phyloP scores from a whole-genome alignment of 2,797 vertebrate genomes.

The Phoebastria nigripes region DNA sequence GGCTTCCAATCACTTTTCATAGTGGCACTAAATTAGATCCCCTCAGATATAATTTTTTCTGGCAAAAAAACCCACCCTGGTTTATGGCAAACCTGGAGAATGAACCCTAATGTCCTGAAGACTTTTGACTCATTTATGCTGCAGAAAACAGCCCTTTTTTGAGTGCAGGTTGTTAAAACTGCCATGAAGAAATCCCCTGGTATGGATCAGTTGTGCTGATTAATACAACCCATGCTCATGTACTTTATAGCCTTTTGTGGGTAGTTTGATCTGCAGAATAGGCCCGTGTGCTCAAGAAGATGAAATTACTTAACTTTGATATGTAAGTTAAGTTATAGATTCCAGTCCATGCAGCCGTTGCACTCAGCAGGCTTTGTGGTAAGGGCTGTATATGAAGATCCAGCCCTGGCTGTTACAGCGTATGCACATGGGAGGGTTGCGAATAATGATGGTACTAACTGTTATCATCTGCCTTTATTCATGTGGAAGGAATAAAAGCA shows the following conservation, averaged over 20 bases:
- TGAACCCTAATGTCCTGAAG: neutral
- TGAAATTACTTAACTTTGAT: neutral
- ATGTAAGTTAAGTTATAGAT: neutral
- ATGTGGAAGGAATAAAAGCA: neutral
- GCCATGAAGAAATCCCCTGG: neutral
- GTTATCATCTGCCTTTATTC: neutral
- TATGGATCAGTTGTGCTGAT: neutral
- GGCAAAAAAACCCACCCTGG: neutral
- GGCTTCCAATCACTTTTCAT: neutral
- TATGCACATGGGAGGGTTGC: neutral
- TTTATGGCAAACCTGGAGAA: neutral
- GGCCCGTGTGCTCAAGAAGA: neutral
- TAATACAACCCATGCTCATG: neutral
- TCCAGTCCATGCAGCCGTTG: neutral
- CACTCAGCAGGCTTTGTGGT: neutral
- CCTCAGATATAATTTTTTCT: neutral
- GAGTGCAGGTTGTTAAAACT: neutral
- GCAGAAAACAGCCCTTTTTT: neutral
- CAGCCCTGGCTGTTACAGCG: neutral
- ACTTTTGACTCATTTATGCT: neutral
- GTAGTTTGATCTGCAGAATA: neutral
- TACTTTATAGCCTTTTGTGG: neutral
- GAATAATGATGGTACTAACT: neutral
- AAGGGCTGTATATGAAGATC: neutral
- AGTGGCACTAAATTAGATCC: neutral